These are phyloP conservation scores for Agrochola litura DNA, from an alignment of 2,888 invertebrate species.

Conservation along the genomic window DNA sequence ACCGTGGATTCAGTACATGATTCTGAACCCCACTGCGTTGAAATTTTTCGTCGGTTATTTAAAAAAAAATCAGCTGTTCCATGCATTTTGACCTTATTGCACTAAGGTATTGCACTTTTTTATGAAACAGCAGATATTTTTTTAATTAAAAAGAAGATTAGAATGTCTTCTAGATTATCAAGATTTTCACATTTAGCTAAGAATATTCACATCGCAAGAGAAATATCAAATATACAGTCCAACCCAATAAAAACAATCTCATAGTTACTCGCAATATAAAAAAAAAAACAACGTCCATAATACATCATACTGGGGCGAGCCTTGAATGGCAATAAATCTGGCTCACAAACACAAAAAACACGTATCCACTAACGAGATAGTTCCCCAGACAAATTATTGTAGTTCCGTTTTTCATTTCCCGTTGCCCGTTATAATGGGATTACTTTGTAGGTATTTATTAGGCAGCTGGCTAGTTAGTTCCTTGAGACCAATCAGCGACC, in stretches of 20 bases:
- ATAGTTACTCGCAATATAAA: constrained; percentile 3
- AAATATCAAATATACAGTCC: neutral
- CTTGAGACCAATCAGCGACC: constrained; percentile 21
- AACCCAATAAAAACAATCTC: neutral
- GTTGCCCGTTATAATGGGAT: constrained; percentile 47
- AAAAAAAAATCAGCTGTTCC: no score
- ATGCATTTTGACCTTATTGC: no score
- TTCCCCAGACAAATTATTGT: constrained; percentile 57
- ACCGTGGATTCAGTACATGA: no score
- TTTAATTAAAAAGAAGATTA: no score
- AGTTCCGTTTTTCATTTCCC: constrained; percentile 48
- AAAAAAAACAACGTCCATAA: constrained; percentile 24
- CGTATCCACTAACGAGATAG: constrained; percentile 56
- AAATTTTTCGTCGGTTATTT: no score
- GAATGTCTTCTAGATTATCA: no score
- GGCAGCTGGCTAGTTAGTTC: constrained; percentile 40
- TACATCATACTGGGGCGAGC: constrained; percentile 37
- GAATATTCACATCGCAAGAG: neutral
- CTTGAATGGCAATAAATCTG: constrained; percentile 53
- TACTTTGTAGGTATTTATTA: constrained; percentile 38
- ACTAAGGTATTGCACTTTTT: no score
- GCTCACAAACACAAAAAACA: constrained; percentile 49
- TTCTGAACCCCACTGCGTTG: no score
- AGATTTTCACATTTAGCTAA: no score
- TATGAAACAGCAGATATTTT: no score